phyloP scores from a whole-genome alignment of 2,797 vertebrate species.

The Malacoctenus gilli region DNA sequence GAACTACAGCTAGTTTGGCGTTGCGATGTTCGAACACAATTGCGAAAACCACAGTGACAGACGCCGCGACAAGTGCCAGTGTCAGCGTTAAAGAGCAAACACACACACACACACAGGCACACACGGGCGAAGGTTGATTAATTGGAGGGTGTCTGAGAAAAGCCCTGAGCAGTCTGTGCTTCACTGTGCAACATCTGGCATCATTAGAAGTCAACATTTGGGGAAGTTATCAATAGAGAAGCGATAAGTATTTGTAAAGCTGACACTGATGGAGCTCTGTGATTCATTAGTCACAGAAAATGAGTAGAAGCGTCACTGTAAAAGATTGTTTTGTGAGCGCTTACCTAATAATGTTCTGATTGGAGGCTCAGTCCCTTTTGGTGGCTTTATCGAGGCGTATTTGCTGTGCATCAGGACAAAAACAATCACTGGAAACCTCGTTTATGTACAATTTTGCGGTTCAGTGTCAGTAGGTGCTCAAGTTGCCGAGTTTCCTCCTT shows the following conservation, averaged over 20 bases:
- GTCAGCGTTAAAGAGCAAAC: constrained; percentile 36
- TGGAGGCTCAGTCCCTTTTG: not conserved
- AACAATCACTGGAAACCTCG: no score
- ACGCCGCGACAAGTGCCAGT: constrained; percentile 32
- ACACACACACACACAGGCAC: constrained; percentile 11
- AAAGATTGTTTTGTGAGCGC: constrained; percentile 2
- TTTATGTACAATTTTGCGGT: no score
- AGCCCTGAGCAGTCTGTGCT: constrained; percentile 31
- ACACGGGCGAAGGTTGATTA: constrained; percentile 38
- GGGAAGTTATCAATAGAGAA: constrained; percentile 38
- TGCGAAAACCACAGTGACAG: constrained; percentile 43
- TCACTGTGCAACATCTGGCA: constrained; percentile 48
- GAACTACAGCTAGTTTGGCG: constrained; percentile 42
- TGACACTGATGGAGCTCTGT: constrained; percentile 20
- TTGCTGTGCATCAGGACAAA: no score
- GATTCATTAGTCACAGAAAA: constrained; percentile 22
- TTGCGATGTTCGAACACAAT: constrained; percentile 35
- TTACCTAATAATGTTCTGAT: not conserved
- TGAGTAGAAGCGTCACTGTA: constrained; percentile 8
- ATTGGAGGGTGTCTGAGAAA: constrained; percentile 30
- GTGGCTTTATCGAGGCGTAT: no score
- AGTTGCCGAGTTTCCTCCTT: no score
- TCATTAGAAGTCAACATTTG: constrained; percentile 51
- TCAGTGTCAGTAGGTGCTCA: no score
- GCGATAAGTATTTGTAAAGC: constrained; percentile 31